phyloP scores from a whole-genome alignment of 2,797 vertebrate genomes.

The Pteronotus mesoamericanus region DNA sequence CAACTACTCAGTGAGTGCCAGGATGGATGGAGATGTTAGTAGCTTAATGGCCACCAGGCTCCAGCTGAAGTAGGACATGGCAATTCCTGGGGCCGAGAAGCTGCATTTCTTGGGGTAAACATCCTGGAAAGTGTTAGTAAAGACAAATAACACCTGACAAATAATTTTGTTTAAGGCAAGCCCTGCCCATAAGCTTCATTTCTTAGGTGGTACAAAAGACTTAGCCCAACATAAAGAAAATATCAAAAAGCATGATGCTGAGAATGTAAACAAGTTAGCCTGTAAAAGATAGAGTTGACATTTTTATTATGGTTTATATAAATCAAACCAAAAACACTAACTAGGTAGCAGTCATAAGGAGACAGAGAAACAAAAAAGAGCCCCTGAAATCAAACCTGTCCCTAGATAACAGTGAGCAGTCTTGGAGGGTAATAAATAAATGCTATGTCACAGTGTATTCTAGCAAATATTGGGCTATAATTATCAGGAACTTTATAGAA shows the following conservation, averaged over 20 bases:
- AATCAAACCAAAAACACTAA: not conserved
- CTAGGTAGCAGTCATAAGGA: not conserved
- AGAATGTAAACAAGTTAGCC: not conserved
- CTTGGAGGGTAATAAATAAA: not conserved
- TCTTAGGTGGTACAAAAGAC: not conserved
- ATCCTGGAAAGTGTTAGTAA: not conserved
- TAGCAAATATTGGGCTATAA: not conserved
- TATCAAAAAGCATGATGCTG: not conserved
- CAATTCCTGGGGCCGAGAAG: not conserved
- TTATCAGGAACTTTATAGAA: not conserved
- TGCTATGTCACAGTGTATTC: not conserved
- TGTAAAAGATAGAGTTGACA: not conserved
- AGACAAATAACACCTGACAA: not conserved
- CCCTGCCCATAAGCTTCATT: not conserved
- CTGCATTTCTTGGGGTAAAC: not conserved
- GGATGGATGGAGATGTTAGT: not conserved
- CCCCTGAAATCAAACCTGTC: not conserved
- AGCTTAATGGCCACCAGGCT: not conserved
- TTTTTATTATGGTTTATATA: not conserved
- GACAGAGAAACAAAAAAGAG: not conserved
- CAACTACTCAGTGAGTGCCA: not conserved
- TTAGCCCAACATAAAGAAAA: not conserved
- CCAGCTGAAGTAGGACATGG: not conserved
- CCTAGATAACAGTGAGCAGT: not conserved
- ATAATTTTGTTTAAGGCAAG: not conserved